Evolutionary conservation across 2,888 invertebrate genomes (phyloP).

Genomic region (Nasonovia ribisnigri): DNA sequence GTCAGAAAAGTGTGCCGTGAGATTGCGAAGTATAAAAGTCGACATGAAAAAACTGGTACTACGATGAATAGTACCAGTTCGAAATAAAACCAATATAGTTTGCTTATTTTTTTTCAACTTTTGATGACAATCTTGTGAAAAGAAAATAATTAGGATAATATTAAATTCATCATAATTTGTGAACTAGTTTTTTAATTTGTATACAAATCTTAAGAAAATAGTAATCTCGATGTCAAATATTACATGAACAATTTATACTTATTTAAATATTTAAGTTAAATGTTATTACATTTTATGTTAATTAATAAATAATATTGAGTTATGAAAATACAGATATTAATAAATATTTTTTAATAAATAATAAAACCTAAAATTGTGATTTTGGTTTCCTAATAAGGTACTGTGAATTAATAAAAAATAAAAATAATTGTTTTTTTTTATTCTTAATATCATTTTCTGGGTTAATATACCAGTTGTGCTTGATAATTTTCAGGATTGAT

Average conservation of each 20-base stretch:
- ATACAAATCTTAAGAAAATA: background rate
- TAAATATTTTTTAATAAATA: background rate
- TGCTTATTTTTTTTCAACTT: background rate
- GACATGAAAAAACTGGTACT: constrained; percentile 48
- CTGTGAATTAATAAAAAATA: too few species aligned
- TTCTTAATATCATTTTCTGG: too few species aligned
- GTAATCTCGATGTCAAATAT: background rate
- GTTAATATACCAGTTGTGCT: too few species aligned
- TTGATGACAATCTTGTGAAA: background rate
- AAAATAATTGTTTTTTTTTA: too few species aligned
- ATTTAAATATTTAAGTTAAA: background rate
- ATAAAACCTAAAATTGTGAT: background rate
- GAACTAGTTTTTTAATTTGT: background rate
- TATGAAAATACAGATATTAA: background rate
- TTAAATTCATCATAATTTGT: background rate
- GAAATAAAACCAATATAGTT: constrained; percentile 20
- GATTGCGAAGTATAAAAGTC: constrained; percentile 63
- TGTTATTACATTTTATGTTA: background rate
- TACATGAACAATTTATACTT: background rate
- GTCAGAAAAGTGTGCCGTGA: constrained; percentile 57
- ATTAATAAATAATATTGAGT: background rate
- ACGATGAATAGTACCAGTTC: constrained; percentile 50
- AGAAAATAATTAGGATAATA: background rate
- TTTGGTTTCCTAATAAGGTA: background rate
- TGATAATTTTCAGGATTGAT: too few species aligned